Base-by-base conservation (phyloP, 2,797 vertebrate genomes). In the Bovichtus variegatus region DNA sequence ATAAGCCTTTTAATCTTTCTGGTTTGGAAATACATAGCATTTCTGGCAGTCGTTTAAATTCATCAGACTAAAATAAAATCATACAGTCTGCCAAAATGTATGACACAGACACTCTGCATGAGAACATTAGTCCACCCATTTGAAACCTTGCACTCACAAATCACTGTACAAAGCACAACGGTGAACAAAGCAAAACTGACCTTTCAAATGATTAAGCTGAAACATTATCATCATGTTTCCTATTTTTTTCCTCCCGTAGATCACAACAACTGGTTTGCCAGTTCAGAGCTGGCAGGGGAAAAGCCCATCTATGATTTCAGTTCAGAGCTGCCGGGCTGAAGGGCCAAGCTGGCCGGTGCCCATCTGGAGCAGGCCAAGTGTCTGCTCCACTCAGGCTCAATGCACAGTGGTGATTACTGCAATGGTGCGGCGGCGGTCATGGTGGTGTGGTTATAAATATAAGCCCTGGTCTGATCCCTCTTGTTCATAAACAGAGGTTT, bases 361-460 rank as follows among this genome's bases (percentile, higher is more conserved):
- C 96, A 94, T 86, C 11, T 90, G 91, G 94, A 96, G 91, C 92
- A 83, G 93, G 96, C 95, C 95, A 95, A 96, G 87, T 81, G 91
- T 90, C 94, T 95, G 93, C 94, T 96, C 91, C 94, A 94, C 96
- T 90, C 89, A 93, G 83, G 87, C 94, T 92, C 92, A 94, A 94
- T 94, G 93, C 94, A 94, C 92, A 90, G 92, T 89, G 94, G 96
- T 93, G 94, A 95, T 95, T 95, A 95, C 94, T 94, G 92, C 83
- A 89, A 96, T 94, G 92, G 89, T 92, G 94, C 92, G 91, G 93
- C 81, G 59, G 81, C 91, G 94, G 93, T 94, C 94, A 94, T 93
- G 95, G 95, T 94, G 93, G 93, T 94, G 95, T 87, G 94, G 95
- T 95, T 96, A 96, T 96, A 97, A 97, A 97, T 96, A 96, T 71